A percentile compares a stretch with the other conserved stretches of the same genome.
These are phyloP conservation scores for Heterodera schachtii DNA, from an alignment of 1,140 invertebrate genomes.

Conservation along the genomic window DNA sequence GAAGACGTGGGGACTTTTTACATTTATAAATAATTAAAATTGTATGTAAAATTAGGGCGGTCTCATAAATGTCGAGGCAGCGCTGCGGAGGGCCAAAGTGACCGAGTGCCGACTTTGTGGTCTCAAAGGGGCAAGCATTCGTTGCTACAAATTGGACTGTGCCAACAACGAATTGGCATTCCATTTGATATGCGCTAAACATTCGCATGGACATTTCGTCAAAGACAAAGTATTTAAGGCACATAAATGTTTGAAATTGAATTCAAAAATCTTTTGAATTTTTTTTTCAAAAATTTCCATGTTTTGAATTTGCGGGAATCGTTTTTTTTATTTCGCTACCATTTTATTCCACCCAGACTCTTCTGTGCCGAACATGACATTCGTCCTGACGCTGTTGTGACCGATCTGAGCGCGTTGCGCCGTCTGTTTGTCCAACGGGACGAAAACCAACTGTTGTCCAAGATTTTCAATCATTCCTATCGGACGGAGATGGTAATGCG, in stretches of 20 bases:
- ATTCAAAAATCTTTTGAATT: too few relatives aligned
- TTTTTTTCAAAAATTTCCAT: too few relatives aligned
- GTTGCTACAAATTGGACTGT: slow-evolving; percentile 71
- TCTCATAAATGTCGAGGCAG: slow-evolving; percentile 89
- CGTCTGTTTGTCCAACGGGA: slow-evolving; percentile 93
- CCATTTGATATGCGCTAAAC: slow-evolving; percentile 44
- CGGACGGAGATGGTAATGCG: slow-evolving; percentile 73
- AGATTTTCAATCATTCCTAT: slow-evolving; percentile 64
- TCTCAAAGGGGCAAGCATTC: slow-evolving; percentile 82
- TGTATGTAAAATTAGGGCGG: slow-evolving; percentile 72
- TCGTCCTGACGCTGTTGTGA: slow-evolving; percentile 74
- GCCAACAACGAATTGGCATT: slow-evolving; percentile 36
- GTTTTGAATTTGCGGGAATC: too few relatives aligned
- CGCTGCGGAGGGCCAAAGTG: slow-evolving; percentile 78
- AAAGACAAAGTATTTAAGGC: slow-evolving; percentile 55
- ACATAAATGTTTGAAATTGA: too few relatives aligned
- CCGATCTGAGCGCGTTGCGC: slow-evolving; percentile 80
- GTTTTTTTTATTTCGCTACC: too few relatives aligned
- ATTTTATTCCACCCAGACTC: slow-evolving; percentile 74
- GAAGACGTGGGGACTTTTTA: slow-evolving; percentile 72
- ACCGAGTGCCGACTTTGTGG: slow-evolving; percentile 75
- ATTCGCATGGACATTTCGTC: slow-evolving; percentile 47
- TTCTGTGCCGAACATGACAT: slow-evolving; percentile 76
- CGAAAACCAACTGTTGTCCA: slow-evolving; percentile 82
- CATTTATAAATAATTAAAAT: slow-evolving; percentile 1